phyloP scores from a whole-genome alignment of 1,140 invertebrate genomes.

The Limonius californicus region DNA sequence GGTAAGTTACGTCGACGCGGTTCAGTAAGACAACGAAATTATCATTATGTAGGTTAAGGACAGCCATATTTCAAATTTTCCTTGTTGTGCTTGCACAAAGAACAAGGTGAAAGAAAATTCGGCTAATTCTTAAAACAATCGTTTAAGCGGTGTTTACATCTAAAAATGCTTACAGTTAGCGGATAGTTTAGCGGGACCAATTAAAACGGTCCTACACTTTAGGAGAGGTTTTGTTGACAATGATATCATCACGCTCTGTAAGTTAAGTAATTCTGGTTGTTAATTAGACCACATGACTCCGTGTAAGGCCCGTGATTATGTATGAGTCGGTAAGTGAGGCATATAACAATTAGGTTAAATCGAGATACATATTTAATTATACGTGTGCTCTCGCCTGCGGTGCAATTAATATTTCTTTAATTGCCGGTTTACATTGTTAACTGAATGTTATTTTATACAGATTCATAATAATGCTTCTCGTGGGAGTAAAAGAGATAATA shows the following conservation, averaged over 20 bases:
- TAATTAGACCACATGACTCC: conserved; percentile 15
- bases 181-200: no score
- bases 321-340: conserved; percentile 7
- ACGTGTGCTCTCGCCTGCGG: background rate
- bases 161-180: no score
- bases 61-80: no score
- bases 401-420: conserved; percentile 10
- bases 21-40: no score
- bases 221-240: background rate
- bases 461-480: background rate
- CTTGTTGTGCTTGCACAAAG: no score
- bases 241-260: conserved; percentile 11
- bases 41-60: no score
- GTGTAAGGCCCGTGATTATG: conserved; percentile 16
- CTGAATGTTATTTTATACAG: background rate
- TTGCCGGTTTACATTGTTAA: conserved; percentile 6
- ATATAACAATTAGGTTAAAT: conserved; percentile 11
- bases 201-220: no score
- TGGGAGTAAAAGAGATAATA: background rate
- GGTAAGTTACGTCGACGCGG: no score
- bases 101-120: no score
- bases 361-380: conserved; percentile 12
- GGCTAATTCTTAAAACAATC: no score
- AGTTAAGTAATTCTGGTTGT: conserved; percentile 15
- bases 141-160: no score